Conservation (phyloP, 64 coral and sea anemone species). For the Stylophora pistillata region DNA sequence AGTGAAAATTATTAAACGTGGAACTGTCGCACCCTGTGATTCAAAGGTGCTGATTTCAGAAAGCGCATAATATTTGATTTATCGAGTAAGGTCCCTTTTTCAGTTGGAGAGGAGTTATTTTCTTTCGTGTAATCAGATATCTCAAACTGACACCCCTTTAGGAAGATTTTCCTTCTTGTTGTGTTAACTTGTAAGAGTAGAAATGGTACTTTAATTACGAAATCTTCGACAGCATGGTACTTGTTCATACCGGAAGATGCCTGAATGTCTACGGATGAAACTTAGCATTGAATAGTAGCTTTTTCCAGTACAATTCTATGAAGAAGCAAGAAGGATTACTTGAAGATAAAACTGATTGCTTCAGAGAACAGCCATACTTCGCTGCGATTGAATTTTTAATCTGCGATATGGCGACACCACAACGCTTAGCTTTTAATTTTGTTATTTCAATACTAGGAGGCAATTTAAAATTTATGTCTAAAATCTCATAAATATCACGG, state of each 20-base stretch:
- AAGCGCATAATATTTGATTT: not conserved
- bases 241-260: not conserved
- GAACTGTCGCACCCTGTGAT: slow-evolving; percentile 19
- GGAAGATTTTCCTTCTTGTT: not conserved
- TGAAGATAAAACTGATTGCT: not conserved
- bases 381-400: not conserved
- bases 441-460: not conserved
- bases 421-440: not conserved
- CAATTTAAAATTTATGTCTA: not conserved
- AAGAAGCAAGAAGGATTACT: not conserved
- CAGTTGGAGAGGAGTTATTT: not conserved
- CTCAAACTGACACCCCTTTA: not conserved
- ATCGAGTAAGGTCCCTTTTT: not conserved
- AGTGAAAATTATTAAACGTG: not conserved
- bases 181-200: not conserved
- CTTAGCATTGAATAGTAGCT: not conserved
- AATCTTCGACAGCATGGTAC: not conserved
- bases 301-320: not conserved
- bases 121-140: not conserved
- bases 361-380: not conserved
- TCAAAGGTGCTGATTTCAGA: not conserved
- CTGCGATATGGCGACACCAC: not conserved
- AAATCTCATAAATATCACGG: not conserved
- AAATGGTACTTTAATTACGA: not conserved
- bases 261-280: not conserved